phyloP scores from a whole-genome alignment of 1,140 invertebrate species.

The Portunus trituberculatus region DNA sequence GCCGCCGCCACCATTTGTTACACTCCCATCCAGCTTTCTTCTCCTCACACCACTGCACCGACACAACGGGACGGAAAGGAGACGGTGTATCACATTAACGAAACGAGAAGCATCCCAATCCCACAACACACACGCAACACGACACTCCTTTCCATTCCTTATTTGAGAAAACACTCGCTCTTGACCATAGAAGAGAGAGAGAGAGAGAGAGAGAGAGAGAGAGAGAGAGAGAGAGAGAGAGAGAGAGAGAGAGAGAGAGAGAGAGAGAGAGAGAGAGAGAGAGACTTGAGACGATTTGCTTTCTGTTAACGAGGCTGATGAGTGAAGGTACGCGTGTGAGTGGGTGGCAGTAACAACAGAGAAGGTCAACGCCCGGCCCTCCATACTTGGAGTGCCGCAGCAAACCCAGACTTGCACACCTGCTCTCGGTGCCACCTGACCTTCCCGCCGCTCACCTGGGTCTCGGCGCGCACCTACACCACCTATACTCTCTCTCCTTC shows the following conservation, averaged over 20 bases:
- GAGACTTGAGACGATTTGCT: neutral
- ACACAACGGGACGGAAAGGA: neutral
- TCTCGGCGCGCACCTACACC: neutral
- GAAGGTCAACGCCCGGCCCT: neutral
- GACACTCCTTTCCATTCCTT: too few relatives aligned
- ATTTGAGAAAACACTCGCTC: too few relatives aligned
- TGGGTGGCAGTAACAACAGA: neutral
- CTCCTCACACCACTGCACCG: neutral
- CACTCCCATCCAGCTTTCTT: neutral
- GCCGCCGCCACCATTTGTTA: neutral
- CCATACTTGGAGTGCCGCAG: conserved; percentile 16
- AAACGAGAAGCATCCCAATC: too few relatives aligned
- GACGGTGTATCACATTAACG: too few relatives aligned
- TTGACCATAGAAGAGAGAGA: too few relatives aligned
- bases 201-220: too few relatives aligned
- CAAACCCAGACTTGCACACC: neutral
- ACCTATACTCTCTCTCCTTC: neutral
- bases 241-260: too few relatives aligned
- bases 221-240: too few relatives aligned
- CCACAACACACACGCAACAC: too few relatives aligned
- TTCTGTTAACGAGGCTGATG: neutral
- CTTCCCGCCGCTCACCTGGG: neutral
- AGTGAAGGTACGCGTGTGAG: neutral
- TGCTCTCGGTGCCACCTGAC: neutral
- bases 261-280: too few relatives aligned